Percentiles rank a stretch among this genome's conserved stretches.
These are phyloP conservation scores for Lithobates sylvaticus DNA, from an alignment of 2,797 vertebrate genomes.

Conservation along the genomic window DNA sequence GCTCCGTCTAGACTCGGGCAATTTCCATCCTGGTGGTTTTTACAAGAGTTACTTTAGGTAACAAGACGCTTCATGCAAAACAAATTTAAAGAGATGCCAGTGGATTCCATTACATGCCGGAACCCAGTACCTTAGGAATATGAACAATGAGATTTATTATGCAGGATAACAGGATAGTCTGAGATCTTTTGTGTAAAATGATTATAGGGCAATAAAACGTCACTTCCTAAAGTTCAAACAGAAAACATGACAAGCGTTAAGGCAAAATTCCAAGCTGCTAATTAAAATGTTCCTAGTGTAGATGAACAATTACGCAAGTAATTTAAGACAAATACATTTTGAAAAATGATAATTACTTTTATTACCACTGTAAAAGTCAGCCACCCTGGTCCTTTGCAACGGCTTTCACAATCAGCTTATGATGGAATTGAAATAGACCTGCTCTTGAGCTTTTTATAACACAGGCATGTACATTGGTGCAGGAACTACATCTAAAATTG, in stretches of 20 bases:
- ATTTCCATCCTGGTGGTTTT: not conserved
- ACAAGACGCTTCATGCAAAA: constrained; percentile 15
- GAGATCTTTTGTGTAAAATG: not conserved
- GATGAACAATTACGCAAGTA: not conserved
- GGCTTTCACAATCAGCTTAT: too few species aligned
- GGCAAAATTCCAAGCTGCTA: not conserved
- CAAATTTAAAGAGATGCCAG: not conserved
- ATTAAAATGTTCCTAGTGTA: not conserved
- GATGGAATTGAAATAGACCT: too few species aligned
- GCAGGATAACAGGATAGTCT: not conserved
- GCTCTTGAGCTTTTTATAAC: too few species aligned
- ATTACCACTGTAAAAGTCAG: too few species aligned
- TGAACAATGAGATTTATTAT: not conserved
- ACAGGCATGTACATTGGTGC: too few species aligned
- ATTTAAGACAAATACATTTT: not conserved
- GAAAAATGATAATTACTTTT: too few species aligned
- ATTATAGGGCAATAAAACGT: not conserved
- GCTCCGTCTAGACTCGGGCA: not conserved
- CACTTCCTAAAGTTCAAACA: not conserved
- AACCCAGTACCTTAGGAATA: not conserved
- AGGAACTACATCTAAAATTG: too few species aligned
- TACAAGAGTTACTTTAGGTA: constrained; percentile 18
- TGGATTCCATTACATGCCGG: not conserved
- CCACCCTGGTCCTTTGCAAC: too few species aligned
- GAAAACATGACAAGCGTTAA: not conserved